A percentile compares a stretch with the other conserved stretches of the same genome.
Conservation (phyloP, 2,888 invertebrate genomes). For the Tolmerus cingulatus region DNA sequence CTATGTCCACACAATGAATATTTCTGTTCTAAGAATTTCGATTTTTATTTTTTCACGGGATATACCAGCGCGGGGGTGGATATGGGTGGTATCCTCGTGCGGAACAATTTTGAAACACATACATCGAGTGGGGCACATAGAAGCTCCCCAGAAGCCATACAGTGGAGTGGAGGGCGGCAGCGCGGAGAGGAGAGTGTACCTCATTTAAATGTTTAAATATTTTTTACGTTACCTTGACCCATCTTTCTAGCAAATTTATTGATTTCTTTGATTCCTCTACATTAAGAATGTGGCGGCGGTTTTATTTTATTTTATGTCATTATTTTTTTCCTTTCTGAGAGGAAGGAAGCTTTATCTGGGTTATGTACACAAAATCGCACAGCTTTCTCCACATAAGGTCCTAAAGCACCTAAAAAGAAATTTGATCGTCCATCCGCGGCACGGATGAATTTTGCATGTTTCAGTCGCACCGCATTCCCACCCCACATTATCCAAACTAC, state of each 20-base stretch:
- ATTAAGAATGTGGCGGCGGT: background rate
- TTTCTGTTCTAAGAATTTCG: background rate
- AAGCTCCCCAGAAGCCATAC: background rate
- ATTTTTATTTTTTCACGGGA: background rate
- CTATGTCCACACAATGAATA: background rate
- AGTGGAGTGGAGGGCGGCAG: background rate
- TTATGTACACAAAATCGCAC: background rate
- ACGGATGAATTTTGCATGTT: background rate
- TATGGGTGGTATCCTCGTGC: background rate
- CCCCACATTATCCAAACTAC: background rate
- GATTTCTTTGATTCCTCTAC: background rate
- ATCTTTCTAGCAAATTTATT: background rate
- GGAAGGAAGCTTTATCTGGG: background rate
- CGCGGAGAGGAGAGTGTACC: background rate
- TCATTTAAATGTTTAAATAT: background rate
- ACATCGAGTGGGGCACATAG: background rate
- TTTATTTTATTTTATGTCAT: too few species aligned
- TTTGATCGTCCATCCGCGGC: background rate
- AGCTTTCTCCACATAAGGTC: background rate
- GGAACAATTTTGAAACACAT: background rate
- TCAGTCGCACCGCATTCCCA: background rate
- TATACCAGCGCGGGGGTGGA: background rate
- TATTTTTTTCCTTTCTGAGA: background rate
- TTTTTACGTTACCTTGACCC: background rate
- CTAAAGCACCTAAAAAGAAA: background rate